A percentile compares a stretch with the other conserved stretches of the same genome.
Conservation (phyloP, 2,113 vertebrate genomes). For the Syngnathoides biaculeatus region DNA sequence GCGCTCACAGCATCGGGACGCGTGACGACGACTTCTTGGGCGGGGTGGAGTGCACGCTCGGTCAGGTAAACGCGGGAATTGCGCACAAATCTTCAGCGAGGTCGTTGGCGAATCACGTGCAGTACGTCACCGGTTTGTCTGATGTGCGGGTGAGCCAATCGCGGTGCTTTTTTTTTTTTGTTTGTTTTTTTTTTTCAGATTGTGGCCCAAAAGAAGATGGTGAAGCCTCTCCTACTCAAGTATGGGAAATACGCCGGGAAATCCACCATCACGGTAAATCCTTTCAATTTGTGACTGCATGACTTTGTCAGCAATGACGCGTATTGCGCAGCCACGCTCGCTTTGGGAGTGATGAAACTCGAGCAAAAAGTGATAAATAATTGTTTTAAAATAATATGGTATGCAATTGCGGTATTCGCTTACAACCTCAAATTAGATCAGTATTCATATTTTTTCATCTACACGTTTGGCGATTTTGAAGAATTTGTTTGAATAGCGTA, state of each 20-base stretch:
- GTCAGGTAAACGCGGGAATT: constrained; percentile 79
- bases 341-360: neutral
- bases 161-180: constrained; percentile 12
- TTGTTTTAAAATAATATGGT: too few species aligned
- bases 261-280: constrained; percentile 88
- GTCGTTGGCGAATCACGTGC: neutral
- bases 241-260: constrained; percentile 90
- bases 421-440: too few species aligned
- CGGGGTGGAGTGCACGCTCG: constrained; percentile 88
- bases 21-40: constrained; percentile 91
- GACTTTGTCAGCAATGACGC: neutral
- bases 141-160: constrained; percentile 1
- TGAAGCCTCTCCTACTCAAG: constrained; percentile 84
- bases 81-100: neutral
- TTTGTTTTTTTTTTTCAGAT: constrained; percentile 71
- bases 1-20: constrained; percentile 79
- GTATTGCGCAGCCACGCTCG: neutral
- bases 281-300: constrained; percentile 9
- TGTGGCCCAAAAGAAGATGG: constrained; percentile 91
- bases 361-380: constrained; percentile 11
- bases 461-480: too few species aligned
- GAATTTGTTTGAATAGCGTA: too few species aligned
- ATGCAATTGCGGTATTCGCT: too few species aligned
- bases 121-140: neutral
- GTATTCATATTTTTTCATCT: too few species aligned